Conservation (phyloP, 2,888 invertebrate species). For the Alentia gelatinosa region DNA sequence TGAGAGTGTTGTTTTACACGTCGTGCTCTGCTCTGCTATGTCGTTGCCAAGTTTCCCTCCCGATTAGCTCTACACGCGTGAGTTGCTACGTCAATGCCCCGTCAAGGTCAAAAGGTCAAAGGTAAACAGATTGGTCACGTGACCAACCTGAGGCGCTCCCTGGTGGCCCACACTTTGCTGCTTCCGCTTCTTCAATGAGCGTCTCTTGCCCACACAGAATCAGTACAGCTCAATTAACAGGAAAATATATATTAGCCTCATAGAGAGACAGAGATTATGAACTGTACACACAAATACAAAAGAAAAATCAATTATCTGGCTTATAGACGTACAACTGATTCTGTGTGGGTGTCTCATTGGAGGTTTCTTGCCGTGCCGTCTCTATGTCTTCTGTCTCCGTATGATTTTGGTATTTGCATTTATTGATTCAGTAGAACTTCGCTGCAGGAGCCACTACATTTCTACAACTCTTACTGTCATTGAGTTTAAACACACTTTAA, state of each 20-base stretch:
- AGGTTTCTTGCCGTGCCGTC: not conserved
- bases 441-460: not conserved
- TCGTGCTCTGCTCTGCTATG: not conserved
- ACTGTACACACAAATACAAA: not conserved
- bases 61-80: not conserved
- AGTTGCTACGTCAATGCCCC: not conserved
- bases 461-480: not conserved
- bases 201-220: not conserved
- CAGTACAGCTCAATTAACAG: not conserved
- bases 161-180: constrained; percentile 50
- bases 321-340: too few relatives aligned
- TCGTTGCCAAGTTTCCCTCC: not conserved
- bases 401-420: not conserved
- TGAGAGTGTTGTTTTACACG: too few relatives aligned
- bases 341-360: not conserved
- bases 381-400: not conserved
- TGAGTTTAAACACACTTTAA: not conserved
- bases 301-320: not conserved
- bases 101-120: constrained; percentile 42
- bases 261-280: not conserved
- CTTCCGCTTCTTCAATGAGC: constrained; percentile 22
- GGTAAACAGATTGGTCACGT: constrained; percentile 50
- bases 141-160: constrained; percentile 44
- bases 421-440: not conserved
- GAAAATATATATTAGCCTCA: not conserved